Evolutionary conservation across 2,888 invertebrate genomes (phyloP), one percentile per base, ranked within the genome.

Genomic region (Phania funesta): DNA sequence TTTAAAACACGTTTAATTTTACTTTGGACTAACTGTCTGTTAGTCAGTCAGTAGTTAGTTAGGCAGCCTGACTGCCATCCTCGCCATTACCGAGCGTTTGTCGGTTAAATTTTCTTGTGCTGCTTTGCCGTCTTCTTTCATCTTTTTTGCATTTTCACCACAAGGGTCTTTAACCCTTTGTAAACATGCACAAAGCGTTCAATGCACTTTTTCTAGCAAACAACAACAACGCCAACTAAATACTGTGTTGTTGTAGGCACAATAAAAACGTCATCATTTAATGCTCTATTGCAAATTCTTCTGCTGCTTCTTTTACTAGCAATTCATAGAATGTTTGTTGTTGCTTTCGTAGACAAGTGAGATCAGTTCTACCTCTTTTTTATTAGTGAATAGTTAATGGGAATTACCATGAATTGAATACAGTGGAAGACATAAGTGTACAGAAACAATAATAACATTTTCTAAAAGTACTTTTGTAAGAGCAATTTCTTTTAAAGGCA

Each of bases 161-260:
- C 64, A 86, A 88, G 88, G 88, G 88, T 88, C 88, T 88, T 88
- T 88, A 89, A 88, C 88, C 88, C 88, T 88, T 88, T 86, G 83
- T 62, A 54, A 73, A 75, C 80, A 82, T 83, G 83, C 84, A 75
- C 73, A 56, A 46, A 11, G 85, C 87, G 88, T 88, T 88, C 88
- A 89, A 86, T 83, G 84, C 82, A 70, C 84, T 73, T 68, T 65
- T 56, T 62, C 56, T 56, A 48, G 71, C 65, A 65, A 71, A 24
- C 35, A 46, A 65, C 60, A 75, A 73, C 64, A 70, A 79, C 48
- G 70, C 16, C 32, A 60, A n/a, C 68, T 24, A 24, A 64, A 54
- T 26, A 62, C 9, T 52, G n/a, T 35, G 68, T 35, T 26, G n/a
- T 76, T 58, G 75, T 74, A 78, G 83, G 50, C 71, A 62, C 56